These are phyloP conservation scores for Noctuana brunneofusca DNA, from an alignment of 2,888 invertebrate species.

Conservation along the genomic window DNA sequence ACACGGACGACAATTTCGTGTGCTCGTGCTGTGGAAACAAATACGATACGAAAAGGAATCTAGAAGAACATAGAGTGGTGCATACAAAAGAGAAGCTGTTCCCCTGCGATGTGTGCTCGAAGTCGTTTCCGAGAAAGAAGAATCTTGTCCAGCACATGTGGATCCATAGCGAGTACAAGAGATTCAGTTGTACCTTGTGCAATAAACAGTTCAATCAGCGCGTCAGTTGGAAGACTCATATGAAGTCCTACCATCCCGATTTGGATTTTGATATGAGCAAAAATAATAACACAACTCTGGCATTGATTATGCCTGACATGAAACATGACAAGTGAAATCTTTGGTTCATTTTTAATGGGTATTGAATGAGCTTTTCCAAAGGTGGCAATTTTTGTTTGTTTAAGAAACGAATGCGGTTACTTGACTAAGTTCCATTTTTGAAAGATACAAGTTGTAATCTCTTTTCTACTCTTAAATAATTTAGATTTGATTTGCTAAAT, in stretches of 20 bases:
- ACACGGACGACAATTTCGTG: constrained; percentile 65
- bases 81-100: constrained; percentile 80
- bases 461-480: no score
- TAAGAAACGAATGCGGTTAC: no score
- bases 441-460: no score
- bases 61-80: constrained; percentile 74
- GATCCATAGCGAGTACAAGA: constrained; percentile 70
- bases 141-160: constrained; percentile 72
- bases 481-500: no score
- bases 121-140: constrained; percentile 69
- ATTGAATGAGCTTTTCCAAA: background rate
- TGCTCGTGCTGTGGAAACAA: constrained; percentile 69
- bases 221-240: constrained; percentile 73
- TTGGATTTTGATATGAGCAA: constrained; percentile 48
- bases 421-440: no score
- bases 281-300: background rate
- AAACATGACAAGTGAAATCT: background rate
- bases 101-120: constrained; percentile 75
- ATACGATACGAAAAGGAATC: constrained; percentile 59
- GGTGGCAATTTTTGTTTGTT: background rate
- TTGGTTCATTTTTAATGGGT: background rate
- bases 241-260: constrained; percentile 70
- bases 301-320: constrained; percentile 2
- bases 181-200: constrained; percentile 67
- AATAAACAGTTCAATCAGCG: constrained; percentile 72